These are phyloP conservation scores for Orycteropus afer DNA, from an alignment of 2,113 vertebrate genomes.

Conservation along the genomic window DNA sequence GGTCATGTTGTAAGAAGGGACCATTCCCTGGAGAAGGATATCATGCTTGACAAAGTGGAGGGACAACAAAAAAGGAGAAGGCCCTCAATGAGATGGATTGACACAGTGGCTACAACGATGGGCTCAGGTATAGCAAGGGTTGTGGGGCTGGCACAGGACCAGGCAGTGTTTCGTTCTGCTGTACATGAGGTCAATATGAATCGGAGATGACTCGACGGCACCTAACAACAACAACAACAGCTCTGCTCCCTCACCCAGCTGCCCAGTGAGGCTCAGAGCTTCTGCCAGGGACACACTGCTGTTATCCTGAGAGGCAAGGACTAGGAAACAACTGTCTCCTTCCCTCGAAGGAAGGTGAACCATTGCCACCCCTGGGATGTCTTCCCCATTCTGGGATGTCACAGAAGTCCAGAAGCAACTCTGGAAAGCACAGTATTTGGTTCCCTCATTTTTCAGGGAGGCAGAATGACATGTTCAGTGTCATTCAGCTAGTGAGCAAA, in stretches of 20 bases:
- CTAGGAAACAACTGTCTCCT: not conserved
- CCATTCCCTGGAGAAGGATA: too few species aligned
- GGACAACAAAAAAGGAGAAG: too few species aligned
- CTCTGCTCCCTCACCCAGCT: not conserved
- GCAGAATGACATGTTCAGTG: not conserved
- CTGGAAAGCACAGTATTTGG: not conserved
- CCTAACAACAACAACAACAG: too few species aligned
- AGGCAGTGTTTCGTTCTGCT: too few species aligned
- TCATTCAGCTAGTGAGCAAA: not conserved
- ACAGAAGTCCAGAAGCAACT: not conserved
- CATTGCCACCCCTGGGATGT: not conserved
- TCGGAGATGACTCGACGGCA: too few species aligned
- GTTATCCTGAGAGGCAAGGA: not conserved
- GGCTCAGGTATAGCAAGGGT: too few species aligned
- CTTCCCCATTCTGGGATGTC: not conserved
- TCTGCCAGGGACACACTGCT: not conserved
- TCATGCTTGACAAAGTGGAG: too few species aligned
- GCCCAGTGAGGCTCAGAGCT: not conserved
- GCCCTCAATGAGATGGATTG: too few species aligned
- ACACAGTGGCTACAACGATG: too few species aligned
- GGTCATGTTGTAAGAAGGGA: too few species aligned
- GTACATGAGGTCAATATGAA: too few species aligned
- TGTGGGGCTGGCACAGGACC: too few species aligned
- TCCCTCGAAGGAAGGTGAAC: not conserved
- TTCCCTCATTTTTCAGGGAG: not conserved